These are phyloP conservation scores for Thymallus thymallus DNA, from an alignment of 2,113 vertebrate genomes.

Conservation along the genomic window DNA sequence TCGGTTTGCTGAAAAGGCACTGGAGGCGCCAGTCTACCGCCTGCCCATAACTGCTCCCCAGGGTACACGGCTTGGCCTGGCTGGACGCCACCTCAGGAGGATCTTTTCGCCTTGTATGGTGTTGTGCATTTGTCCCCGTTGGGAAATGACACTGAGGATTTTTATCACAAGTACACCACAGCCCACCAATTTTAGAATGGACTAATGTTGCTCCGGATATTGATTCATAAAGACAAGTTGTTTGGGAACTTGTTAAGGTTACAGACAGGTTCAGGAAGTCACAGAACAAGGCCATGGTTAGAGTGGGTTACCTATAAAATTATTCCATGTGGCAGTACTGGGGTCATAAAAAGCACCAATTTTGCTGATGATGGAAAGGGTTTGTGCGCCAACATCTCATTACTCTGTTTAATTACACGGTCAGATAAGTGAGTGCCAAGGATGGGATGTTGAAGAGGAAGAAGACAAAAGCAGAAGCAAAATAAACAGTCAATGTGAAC, in stretches of 20 bases:
- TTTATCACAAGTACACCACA: background rate
- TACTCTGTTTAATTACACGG: background rate
- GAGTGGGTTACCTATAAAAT: background rate
- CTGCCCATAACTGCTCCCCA: conserved; percentile 12
- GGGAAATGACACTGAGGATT: background rate
- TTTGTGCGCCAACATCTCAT: background rate
- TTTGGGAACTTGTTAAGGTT: too few species aligned
- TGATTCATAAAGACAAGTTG: background rate
- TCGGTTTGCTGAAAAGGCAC: conserved; percentile 48
- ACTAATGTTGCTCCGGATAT: background rate
- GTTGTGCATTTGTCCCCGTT: conserved; percentile 4
- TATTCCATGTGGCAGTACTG: background rate
- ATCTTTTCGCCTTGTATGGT: conserved; percentile 60
- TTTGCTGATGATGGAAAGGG: background rate
- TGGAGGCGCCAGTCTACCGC: conserved; percentile 10
- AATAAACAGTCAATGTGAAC: background rate
- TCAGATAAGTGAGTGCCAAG: background rate
- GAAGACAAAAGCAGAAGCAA: too few species aligned
- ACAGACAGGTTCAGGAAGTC: too few species aligned
- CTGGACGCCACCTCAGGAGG: conserved; percentile 3
- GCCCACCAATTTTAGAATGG: background rate
- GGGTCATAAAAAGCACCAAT: background rate
- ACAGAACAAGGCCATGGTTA: background rate
- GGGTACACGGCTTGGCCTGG: conserved; percentile 9
- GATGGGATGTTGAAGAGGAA: conserved; percentile 7